Evolutionary conservation across 2,888 invertebrate genomes (phyloP), one percentile per base, ranked within the genome.

Genomic region (Scaeva pyrastri): DNA sequence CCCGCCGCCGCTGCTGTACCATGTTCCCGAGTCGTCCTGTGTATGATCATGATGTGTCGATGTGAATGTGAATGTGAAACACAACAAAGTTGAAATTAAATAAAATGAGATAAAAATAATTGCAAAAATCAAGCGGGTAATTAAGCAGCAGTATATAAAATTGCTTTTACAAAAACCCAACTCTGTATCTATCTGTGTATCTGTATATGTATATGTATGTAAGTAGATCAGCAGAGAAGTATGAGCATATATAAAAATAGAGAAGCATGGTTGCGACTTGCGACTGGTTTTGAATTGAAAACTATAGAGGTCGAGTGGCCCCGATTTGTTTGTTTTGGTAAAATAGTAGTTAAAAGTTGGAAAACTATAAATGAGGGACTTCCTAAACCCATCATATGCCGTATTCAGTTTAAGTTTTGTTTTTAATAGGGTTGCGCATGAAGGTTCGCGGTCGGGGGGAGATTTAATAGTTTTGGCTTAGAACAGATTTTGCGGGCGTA

Each of bases 121-220:
- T 78, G 86, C 86, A 74, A 86, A 82, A 73, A 86, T 82, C 82
- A 86, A 86, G 86, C 86, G 82, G 86, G 86, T 86, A 86, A 86
- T 86, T 86, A 86, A 86, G 73, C 86, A 70, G 70, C 31, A 7
- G 31, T 31, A 31, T 31, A 31, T 5, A 1, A 6, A 60, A 60
- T 45, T 31, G 43, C 56, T 56, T 45, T 26, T 4, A 70, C 39
- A 21, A 8, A 68, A 14, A 7, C 16, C 31, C n/a, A 48, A 31
- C 31, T 31, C 8, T 31, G 8, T 31, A 31, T 31, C 31, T 31
- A n/a, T n/a, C n/a, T n/a, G n/a, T n/a, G n/a, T n/a, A n/a, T n/a
- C n/a, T n/a, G n/a, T n/a, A n/a, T n/a, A n/a, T n/a, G n/a, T n/a
- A n/a, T n/a, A n/a, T n/a, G n/a, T n/a, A 31, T 5, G 31, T 16